Base-by-base conservation (phyloP, 2,113 vertebrate genomes). In the Tragelaphus imberbis region DNA sequence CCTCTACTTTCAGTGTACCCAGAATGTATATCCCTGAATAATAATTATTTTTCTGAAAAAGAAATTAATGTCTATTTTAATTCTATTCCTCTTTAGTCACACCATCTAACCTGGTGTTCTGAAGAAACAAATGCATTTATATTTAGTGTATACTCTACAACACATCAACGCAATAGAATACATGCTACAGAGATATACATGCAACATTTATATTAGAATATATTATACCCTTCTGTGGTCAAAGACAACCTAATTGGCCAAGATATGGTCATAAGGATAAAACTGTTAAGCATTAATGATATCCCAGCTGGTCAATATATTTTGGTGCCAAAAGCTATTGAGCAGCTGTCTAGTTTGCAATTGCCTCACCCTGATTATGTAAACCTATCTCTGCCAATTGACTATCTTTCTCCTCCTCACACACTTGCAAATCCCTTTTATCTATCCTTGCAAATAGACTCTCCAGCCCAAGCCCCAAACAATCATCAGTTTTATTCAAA, bases 301-400 rank as follows among this genome's bases (percentile, higher is more conserved):
- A 94, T 96, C 98, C 97, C 98, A 98, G 98, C 95, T 98, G 98
- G 97, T 98, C 96, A 97, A 96, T 98, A 96, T 97, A 94, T 95
- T 97, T 96, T 95, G 91, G 56, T 98, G 98, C 98, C 98, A 98
- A 97, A 97, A 98, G 97, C 95, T 94, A 97, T 98, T 95, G 97
- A 98, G 91, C 97, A 98, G 96, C 98, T 98, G 98, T 97, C 93
- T 95, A 14, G 55, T 81, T 84, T 94, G 86, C 90, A 94, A 30
- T 92, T 86, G 96, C 91, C 92, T 97, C 63, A 53, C 55, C 65
- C 95, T 97, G 95, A 98, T 98, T 95, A 94, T 96, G 51, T 94
- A 96, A 97, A 93, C 95, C 95, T 56, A 23, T 93, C 27, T 97
- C 59, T 88, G 93, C 93, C 98, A 97, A 40, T 84, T 95, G 87